These are phyloP conservation scores for Seriola aureovittata DNA, from an alignment of 2,113 vertebrate species.

Conservation along the genomic window DNA sequence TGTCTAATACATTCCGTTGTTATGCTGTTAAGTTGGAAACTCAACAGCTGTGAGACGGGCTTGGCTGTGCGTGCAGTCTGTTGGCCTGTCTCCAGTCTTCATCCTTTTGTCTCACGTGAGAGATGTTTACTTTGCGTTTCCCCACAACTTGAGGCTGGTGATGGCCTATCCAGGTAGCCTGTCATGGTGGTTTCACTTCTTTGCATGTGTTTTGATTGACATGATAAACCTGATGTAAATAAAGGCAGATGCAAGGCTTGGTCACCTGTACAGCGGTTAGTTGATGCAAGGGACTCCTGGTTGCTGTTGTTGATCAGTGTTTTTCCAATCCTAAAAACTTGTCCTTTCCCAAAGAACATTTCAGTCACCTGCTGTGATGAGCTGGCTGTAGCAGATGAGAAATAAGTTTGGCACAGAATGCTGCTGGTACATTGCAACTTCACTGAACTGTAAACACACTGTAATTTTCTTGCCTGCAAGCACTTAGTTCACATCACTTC, in stretches of 20 bases:
- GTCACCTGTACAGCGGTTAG: background rate
- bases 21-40: background rate
- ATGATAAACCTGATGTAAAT: conserved; percentile 16
- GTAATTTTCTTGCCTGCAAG: background rate
- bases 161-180: no score
- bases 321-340: no score
- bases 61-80: background rate
- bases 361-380: background rate
- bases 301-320: background rate
- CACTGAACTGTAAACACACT: background rate
- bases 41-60: background rate
- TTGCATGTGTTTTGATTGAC: conserved; percentile 26
- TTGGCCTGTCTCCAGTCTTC: background rate
- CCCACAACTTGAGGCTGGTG: background rate
- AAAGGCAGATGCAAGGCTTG: background rate
- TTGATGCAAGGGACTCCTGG: background rate
- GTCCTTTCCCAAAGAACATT: background rate
- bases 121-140: background rate
- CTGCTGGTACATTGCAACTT: background rate
- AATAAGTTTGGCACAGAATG: background rate
- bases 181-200: conserved; percentile 8
- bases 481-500: background rate
- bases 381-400: background rate
- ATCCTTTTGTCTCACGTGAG: background rate
- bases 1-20: background rate